These are phyloP conservation scores for Margarornis squamiger DNA, from an alignment of 2,797 vertebrate genomes.

Conservation along the genomic window DNA sequence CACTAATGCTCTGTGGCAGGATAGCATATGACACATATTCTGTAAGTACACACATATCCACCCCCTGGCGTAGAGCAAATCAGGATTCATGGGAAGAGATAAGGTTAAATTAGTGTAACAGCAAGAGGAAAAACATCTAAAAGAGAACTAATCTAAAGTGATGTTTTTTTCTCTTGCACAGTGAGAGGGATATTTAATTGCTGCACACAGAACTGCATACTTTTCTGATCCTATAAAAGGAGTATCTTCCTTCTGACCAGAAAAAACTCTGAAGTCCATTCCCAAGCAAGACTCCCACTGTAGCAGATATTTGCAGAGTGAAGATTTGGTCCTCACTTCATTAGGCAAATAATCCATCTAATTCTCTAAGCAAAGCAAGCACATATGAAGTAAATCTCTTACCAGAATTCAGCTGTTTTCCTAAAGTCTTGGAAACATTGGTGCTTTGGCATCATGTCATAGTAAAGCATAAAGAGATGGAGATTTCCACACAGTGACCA, in stretches of 20 bases:
- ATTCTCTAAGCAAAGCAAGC: background rate
- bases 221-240: constrained; percentile 23
- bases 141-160: constrained; percentile 17
- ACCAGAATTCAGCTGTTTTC: background rate
- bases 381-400: background rate
- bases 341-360: background rate
- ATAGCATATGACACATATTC: background rate
- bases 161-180: constrained; percentile 12
- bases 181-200: constrained; percentile 42
- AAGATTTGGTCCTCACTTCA: background rate
- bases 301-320: background rate
- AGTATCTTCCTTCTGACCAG: constrained; percentile 4
- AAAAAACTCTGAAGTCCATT: background rate
- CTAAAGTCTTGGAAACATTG: background rate
- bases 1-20: background rate
- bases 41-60: background rate
- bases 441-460: background rate
- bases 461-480: background rate
- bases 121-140: background rate
- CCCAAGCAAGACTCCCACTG: background rate
- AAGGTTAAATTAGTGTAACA: constrained; percentile 33
- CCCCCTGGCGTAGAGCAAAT: background rate
- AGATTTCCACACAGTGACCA: background rate
- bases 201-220: background rate
- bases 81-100: background rate